Base-by-base conservation (phyloP, 2,113 vertebrate species). In the Python bivittatus region DNA sequence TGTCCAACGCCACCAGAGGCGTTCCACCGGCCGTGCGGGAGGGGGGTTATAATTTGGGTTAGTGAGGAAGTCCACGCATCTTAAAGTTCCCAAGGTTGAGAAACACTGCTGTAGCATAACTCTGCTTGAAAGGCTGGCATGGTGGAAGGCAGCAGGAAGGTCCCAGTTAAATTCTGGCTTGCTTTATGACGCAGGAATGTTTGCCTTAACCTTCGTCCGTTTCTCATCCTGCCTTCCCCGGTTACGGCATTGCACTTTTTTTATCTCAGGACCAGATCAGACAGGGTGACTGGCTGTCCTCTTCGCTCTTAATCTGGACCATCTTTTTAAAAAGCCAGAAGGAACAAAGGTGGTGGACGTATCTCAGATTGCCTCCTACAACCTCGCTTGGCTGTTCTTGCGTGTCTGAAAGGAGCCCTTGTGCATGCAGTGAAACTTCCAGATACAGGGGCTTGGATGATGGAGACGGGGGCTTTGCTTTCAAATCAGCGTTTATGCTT, bases 61-160 rank as follows among this genome's bases (percentile, higher is more conserved):
- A n/a, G n/a, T n/a, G n/a, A n/a, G n/a, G n/a, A n/a, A n/a, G n/a
- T n/a, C n/a, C n/a, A n/a, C n/a, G n/a, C n/a, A n/a, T n/a, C n/a
- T n/a, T n/a, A n/a, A n/a, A n/a, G n/a, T n/a, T n/a, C n/a, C n/a
- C n/a, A n/a, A n/a, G n/a, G n/a, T n/a, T n/a, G n/a, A n/a, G n/a
- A n/a, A n/a, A n/a, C n/a, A n/a, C n/a, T n/a, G n/a, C n/a, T n/a
- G 84, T 5, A 38, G 86, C 84, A 84, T 91, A 91, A 91, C 84
- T 68, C 1, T 1, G 84, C 9, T 23, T 48, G 2, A 48, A 58
- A 72, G 68, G n/a, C 68, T 33, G 68, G 17, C 38, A 29, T 91
- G 27, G 20, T 29, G 90, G 44, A 17, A 0, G 5, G 12, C 33
- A 33, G 23, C 29, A 27, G 44, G 84, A 38, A 54, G 27, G 56